Percentiles rank a stretch among this genome's conserved stretches.
phyloP scores from a whole-genome alignment of 1,140 invertebrate species.

The Apis laboriosa region DNA sequence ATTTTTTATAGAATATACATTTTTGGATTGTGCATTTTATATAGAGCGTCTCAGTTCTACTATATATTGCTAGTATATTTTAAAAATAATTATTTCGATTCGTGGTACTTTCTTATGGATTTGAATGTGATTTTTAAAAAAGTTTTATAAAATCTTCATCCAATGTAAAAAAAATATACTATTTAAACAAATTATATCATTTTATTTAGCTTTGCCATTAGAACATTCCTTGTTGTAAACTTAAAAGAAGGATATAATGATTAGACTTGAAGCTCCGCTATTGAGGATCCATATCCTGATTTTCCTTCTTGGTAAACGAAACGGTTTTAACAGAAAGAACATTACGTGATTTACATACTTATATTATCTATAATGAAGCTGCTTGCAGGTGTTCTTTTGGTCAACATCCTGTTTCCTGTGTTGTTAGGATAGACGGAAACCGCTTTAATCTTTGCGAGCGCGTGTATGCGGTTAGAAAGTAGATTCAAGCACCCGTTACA shows the following conservation, averaged over 20 bases:
- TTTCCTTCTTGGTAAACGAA: conserved; percentile 21
- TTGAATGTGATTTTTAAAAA: too few relatives aligned
- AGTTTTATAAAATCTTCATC: too few relatives aligned
- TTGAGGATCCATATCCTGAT: conserved; percentile 14
- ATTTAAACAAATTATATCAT: neutral
- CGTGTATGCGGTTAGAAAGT: conserved; percentile 17
- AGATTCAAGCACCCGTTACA: conserved; percentile 45
- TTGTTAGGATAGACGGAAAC: conserved; percentile 14
- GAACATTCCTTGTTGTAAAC: neutral
- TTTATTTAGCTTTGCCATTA: neutral
- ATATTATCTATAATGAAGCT: conserved; percentile 40
- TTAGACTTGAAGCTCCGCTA: neutral
- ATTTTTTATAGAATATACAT: too few relatives aligned
- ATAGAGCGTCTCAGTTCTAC: too few relatives aligned
- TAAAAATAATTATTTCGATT: too few relatives aligned
- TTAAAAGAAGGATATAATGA: conserved; percentile 1
- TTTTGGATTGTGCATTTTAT: too few relatives aligned
- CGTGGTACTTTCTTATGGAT: too few relatives aligned
- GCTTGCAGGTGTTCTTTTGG: conserved; percentile 36
- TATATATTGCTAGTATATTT: too few relatives aligned
- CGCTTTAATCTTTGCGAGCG: neutral
- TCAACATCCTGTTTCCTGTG: conserved; percentile 65
- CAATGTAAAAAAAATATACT: conserved; percentile 17
- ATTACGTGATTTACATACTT: conserved; percentile 59
- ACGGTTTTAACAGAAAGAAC: conserved; percentile 29